Percentiles rank a stretch among this genome's conserved stretches.
Evolutionary conservation across 2,797 vertebrate genomes (phyloP).

Genomic region (Takifugu rubripes): DNA sequence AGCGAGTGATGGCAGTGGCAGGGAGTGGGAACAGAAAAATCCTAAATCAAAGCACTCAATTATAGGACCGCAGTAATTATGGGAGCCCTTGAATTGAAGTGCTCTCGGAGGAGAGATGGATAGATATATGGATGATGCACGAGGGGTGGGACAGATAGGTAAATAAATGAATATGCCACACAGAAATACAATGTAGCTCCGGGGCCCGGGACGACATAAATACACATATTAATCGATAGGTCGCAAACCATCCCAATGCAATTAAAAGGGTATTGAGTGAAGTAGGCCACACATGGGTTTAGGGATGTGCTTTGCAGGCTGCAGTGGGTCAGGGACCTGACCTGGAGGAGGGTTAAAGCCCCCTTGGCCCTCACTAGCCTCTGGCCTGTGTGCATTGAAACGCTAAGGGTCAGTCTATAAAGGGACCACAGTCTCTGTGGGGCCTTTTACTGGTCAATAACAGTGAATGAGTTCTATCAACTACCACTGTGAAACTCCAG

Average conservation of each 20-base stretch:
- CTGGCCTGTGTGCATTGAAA: constrained; percentile 56
- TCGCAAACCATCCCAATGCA: constrained; percentile 74
- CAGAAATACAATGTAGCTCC: constrained; percentile 78
- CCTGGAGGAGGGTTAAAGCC: constrained; percentile 66
- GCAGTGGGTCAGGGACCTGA: constrained; percentile 56
- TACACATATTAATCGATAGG: constrained; percentile 79
- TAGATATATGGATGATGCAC: constrained; percentile 76
- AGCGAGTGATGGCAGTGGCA: constrained; percentile 65
- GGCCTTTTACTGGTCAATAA: constrained; percentile 70
- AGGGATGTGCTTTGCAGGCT: constrained; percentile 37
- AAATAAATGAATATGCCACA: constrained; percentile 82
- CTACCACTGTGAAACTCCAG: constrained; percentile 42
- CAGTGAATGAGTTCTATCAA: constrained; percentile 67
- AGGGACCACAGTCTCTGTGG: constrained; percentile 70
- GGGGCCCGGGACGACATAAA: constrained; percentile 68
- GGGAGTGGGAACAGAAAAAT: constrained; percentile 70
- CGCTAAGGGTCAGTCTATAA: constrained; percentile 72
- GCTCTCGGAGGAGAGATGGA: constrained; percentile 76
- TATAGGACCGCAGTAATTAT: constrained; percentile 79
- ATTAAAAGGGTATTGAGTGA: constrained; percentile 80
- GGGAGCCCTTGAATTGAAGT: constrained; percentile 75
- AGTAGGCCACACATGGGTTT: constrained; percentile 50
- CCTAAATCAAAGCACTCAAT: constrained; percentile 81
- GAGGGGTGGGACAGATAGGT: constrained; percentile 74
- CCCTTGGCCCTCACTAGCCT: constrained; percentile 60